phyloP scores from a whole-genome alignment of 2,888 invertebrate species.

The Diplolepis rosae region DNA sequence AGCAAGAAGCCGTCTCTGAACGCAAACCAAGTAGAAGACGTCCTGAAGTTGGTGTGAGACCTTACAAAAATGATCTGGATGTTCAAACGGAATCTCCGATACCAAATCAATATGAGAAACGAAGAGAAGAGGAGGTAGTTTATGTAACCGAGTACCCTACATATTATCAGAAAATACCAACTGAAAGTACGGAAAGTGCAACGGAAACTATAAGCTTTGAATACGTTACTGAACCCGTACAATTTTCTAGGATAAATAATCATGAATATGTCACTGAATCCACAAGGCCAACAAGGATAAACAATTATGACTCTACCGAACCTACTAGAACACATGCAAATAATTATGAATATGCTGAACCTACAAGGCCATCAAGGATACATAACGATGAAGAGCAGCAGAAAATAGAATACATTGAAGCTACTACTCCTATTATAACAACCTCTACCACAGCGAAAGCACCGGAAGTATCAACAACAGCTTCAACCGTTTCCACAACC shows the following conservation, averaged over 20 bases:
- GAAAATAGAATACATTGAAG: constrained; percentile 41
- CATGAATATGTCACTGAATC: constrained; percentile 44
- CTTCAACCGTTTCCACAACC: constrained; percentile 44
- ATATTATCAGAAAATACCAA: not conserved
- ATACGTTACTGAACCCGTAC: constrained; percentile 51
- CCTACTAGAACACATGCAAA: no score
- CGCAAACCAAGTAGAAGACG: constrained; percentile 54
- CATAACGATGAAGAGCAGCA: constrained; percentile 19
- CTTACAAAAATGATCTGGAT: constrained; percentile 45
- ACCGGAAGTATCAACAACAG: constrained; percentile 28
- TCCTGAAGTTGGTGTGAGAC: constrained; percentile 50
- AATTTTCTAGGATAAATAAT: not conserved
- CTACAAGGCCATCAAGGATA: constrained; percentile 41
- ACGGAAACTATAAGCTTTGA: not conserved
- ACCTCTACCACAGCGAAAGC: constrained; percentile 38
- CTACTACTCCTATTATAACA: constrained; percentile 46
- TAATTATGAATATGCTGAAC: no score
- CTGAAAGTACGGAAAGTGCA: constrained; percentile 28
- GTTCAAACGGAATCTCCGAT: constrained; percentile 26
- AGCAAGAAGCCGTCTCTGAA: constrained; percentile 53
- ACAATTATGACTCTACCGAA: constrained; percentile 28
- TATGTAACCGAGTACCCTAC: not conserved
- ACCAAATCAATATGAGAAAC: not conserved
- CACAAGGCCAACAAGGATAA: constrained; percentile 38
- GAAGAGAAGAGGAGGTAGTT: not conserved